These are phyloP conservation scores for Brachycybe producta DNA, from an alignment of 2,888 invertebrate species.

Conservation along the genomic window DNA sequence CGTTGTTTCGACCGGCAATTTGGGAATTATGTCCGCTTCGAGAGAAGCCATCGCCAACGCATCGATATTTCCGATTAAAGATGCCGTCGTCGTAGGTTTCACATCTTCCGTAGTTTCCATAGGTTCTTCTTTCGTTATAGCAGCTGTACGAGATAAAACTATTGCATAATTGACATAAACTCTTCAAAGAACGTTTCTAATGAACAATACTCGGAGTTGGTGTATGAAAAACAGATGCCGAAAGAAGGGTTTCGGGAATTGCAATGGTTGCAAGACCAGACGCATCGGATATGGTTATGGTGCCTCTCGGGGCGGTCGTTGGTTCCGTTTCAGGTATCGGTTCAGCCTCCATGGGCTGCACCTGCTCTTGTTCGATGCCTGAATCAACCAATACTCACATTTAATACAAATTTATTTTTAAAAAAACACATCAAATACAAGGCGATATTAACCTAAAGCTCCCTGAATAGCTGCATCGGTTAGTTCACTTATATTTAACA, in stretches of 20 bases:
- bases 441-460: too few relatives aligned
- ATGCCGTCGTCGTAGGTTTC: constrained; percentile 5
- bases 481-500: constrained; percentile 3
- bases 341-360: not conserved
- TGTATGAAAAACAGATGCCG: constrained; percentile 5
- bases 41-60: not conserved
- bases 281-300: not conserved
- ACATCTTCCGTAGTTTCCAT: not conserved
- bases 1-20: too few relatives aligned
- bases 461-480: not conserved
- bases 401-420: not conserved
- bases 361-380: not conserved
- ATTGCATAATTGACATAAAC: too few relatives aligned
- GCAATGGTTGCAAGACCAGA: not conserved
- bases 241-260: constrained; percentile 8
- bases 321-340: constrained; percentile 34
- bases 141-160: too few relatives aligned
- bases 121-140: too few relatives aligned
- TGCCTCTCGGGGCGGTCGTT: constrained; percentile 41
- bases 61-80: too few relatives aligned
- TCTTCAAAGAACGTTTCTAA: not conserved
- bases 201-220: not conserved
- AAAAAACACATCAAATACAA: too few relatives aligned
- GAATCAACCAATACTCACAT: not conserved
- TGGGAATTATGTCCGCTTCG: too few relatives aligned